Base-by-base conservation (phyloP, 1,140 invertebrate species). In the Drosophila tropicalis region DNA sequence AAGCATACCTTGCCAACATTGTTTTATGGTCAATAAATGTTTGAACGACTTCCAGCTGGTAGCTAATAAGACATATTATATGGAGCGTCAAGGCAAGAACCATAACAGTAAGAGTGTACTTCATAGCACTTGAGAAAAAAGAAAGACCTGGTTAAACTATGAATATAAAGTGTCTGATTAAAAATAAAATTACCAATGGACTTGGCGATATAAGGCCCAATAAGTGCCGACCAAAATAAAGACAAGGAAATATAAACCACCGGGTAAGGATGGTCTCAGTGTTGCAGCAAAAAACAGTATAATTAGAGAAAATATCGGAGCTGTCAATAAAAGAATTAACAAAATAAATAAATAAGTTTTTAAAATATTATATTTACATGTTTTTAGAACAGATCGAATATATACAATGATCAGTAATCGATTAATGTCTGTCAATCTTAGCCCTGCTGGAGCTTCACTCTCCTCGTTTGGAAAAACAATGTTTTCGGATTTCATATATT, bases 221-320 rank as follows among this genome's bases (percentile, higher is more conserved):
- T 96, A 97, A 0, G 97, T 98, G 1, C 96, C 96, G 1, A 96
- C 94, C 17, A 94, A 94, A 70, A 99, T 72, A 92, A 99, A 99
- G 7, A 96, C 93, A 4, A 98, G 69, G 91, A 98, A 98, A 92
- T 98, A 98, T 17, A 98, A 93, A 4, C 94, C 95, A 19, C 95
- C 95, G 5, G 96, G 94, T 1, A 97, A 92, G n/a, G 96, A 97
- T 4, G 97, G 97, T 47, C 95, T 93, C 76, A 97, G 91, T 25
- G 96, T 94, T 0, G 96, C 96, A 17, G 96, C 95, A 64, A 96
- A 93, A 91, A 96, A 97, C 51, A 97, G 92, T 3, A 95, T 93
- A 17, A 94, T 94, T 12, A 97, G 90, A 1, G 94, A 94, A 7
- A 95, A 92, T 76, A 96, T 96, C 70, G 95, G 96, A 22, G 96